phyloP scores from a whole-genome alignment of 2,888 invertebrate species.

The Clistopyga incitator region DNA sequence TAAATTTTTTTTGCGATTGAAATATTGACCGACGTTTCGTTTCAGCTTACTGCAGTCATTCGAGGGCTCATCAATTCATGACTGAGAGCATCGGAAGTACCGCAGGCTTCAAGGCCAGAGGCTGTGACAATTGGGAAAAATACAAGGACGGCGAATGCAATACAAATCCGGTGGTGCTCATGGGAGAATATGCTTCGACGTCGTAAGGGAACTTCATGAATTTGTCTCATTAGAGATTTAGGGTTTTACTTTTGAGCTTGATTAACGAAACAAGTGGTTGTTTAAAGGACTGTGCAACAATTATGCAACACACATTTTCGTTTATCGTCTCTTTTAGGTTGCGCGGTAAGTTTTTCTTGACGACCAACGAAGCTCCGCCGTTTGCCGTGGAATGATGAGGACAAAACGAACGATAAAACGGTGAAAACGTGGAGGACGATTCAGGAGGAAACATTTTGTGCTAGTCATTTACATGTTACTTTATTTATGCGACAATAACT shows the following conservation, averaged over 20 bases:
- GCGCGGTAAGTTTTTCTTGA: slow-evolving; percentile 78
- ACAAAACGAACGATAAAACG: slow-evolving; percentile 16
- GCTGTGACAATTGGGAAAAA: slow-evolving; percentile 76
- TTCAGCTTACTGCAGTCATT: slow-evolving; percentile 77
- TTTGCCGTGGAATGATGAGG: slow-evolving; percentile 74
- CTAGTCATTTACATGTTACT: slow-evolving; percentile 78
- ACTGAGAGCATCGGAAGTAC: slow-evolving; percentile 77
- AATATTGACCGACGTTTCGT: not conserved
- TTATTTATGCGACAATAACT: slow-evolving; percentile 63
- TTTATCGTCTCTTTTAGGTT: slow-evolving; percentile 69
- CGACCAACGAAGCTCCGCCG: slow-evolving; percentile 78
- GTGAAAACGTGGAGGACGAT: slow-evolving; percentile 34
- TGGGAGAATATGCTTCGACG: slow-evolving; percentile 79
- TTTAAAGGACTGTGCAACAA: not conserved
- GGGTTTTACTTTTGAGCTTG: not conserved
- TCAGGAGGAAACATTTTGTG: slow-evolving; percentile 70
- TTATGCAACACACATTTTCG: not conserved
- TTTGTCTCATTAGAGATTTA: not conserved
- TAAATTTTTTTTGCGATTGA: not conserved
- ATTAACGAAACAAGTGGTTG: not conserved
- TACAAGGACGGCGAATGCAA: slow-evolving; percentile 75
- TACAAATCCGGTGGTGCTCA: slow-evolving; percentile 75
- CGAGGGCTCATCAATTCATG: slow-evolving; percentile 77
- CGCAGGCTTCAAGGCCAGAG: slow-evolving; percentile 75
- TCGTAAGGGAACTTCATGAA: slow-evolving; percentile 71